Base-by-base conservation (phyloP, 2,888 invertebrate genomes). In the Flexamia atlantica region DNA sequence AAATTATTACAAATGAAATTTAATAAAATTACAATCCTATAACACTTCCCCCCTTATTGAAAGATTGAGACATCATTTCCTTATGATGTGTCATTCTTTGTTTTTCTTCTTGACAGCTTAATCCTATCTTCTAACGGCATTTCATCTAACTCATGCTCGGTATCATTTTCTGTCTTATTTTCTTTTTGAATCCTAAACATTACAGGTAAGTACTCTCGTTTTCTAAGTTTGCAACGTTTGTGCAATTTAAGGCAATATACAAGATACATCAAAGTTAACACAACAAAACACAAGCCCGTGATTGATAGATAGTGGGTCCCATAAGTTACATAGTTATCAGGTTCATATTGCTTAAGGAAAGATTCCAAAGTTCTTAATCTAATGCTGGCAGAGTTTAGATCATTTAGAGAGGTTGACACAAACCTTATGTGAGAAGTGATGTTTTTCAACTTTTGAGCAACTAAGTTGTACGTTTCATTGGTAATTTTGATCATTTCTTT, bases 11-110 rank as follows among this genome's bases (percentile, higher is more conserved):
- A n/a, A n/a, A n/a, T n/a, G n/a, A n/a, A n/a, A n/a, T n/a, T n/a
- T n/a, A n/a, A n/a, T n/a, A n/a, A n/a, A n/a, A n/a, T n/a, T n/a
- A n/a, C n/a, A n/a, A 46, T 20, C 25, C 40, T 72, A 72, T 25
- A 72, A 72, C 72, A 72, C 72, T 23, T 72, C 72, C 72, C 72
- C 42, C 72, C 42, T 72, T 40, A 72, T n/a, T n/a, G 20, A 72
- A 30, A 68, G 68, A 72, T 42, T 72, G 72, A 40, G 20, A 42
- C 20, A 23, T 72, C 72, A 40, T 72, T 72, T 25, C 3, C 3
- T 42, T 72, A 36, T 40, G 42, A 25, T 9, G 23, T 42, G 12
- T 72, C 72, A 3, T 72, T 72, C 72, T 72, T 72, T 25, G 17
- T 12, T 72, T n/a, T n/a, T n/a, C n/a, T 40, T 25, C 42, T 72